phyloP scores from a whole-genome alignment of 1,140 invertebrate species.

The Coptotermes formosanus region DNA sequence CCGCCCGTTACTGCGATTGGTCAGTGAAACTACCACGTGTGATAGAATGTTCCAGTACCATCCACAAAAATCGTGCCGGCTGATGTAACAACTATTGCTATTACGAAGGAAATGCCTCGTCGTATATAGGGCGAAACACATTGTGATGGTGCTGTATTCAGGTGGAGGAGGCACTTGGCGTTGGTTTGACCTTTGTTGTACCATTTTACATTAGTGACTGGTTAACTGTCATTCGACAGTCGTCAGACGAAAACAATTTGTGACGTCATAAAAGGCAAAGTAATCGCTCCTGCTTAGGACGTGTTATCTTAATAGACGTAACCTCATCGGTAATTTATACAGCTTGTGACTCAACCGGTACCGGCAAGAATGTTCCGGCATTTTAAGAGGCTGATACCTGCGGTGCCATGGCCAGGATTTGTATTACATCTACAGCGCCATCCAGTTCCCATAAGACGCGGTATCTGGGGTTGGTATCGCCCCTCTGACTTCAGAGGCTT shows the following conservation, averaged over 20 bases:
- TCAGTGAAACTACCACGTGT: too few species aligned
- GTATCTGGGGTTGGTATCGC: background rate
- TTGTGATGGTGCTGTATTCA: background rate
- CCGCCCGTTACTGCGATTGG: too few species aligned
- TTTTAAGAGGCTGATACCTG: background rate
- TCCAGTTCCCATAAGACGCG: background rate
- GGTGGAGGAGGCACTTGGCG: too few species aligned
- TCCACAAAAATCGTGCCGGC: background rate
- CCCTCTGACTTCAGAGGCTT: constrained; percentile 33
- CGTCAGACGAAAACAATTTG: too few species aligned
- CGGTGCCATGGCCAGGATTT: background rate
- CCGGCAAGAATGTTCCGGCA: background rate
- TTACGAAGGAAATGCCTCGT: background rate
- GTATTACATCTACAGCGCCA: background rate
- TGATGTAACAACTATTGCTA: background rate
- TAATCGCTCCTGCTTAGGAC: too few species aligned
- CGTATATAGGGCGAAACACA: background rate
- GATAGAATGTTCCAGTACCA: background rate
- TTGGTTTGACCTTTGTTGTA: too few species aligned
- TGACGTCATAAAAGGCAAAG: too few species aligned
- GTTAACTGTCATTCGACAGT: too few species aligned
- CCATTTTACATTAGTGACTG: too few species aligned
- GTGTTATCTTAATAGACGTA: too few species aligned
- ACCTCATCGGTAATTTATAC: too few species aligned
- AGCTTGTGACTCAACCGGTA: too few species aligned